phyloP scores from a whole-genome alignment of 2,888 invertebrate genomes.

The Pristionchus maxplancki region DNA sequence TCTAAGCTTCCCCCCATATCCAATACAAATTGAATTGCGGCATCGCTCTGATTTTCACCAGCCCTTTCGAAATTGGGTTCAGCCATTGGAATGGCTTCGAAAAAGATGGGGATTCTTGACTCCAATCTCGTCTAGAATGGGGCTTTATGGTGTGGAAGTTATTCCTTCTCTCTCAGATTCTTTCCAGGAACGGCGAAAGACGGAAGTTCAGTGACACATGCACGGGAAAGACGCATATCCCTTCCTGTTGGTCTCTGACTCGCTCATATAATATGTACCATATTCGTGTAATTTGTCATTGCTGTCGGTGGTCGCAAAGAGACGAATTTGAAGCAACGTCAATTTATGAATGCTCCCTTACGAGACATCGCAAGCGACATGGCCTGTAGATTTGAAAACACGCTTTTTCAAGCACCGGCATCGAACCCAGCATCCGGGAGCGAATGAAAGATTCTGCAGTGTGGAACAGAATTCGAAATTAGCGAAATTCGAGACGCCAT shows the following conservation, averaged over 20 bases:
- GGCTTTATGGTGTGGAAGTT: conserved; percentile 17
- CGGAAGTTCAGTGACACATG: background rate
- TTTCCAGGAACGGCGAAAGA: background rate
- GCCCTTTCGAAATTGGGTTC: background rate
- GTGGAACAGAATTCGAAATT: background rate
- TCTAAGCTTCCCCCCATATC: background rate
- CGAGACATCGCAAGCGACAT: background rate
- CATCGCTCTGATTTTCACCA: background rate
- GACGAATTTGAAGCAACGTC: background rate
- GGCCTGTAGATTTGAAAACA: background rate
- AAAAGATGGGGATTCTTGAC: background rate
- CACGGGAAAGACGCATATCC: background rate
- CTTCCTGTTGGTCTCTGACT: background rate
- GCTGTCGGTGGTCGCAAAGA: conserved; percentile 9
- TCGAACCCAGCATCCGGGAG: too few species aligned
- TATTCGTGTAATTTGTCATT: background rate
- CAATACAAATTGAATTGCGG: conserved; percentile 22
- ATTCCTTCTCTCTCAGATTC: background rate
- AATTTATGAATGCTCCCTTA: background rate
- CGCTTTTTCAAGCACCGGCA: background rate
- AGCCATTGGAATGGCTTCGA: background rate
- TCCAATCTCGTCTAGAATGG: background rate
- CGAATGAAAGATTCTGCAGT: background rate
- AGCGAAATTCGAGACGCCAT: background rate
- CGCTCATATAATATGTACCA: conserved; percentile 8